Conservation (phyloP, 2,113 vertebrate genomes). For the Sylvietta virens region DNA sequence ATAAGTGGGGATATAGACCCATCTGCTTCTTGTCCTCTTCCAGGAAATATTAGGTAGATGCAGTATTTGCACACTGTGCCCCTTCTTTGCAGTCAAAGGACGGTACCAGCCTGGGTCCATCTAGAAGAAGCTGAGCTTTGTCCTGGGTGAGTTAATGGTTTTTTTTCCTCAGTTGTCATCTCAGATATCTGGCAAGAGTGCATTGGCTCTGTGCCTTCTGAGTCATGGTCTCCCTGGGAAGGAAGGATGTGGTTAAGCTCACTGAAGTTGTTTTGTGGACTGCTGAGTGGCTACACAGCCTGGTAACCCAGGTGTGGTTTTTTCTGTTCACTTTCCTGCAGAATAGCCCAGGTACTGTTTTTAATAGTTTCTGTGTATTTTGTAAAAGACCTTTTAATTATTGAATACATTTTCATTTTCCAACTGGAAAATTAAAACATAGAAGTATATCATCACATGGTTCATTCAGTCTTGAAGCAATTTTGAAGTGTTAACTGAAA, state of each 20-base stretch:
- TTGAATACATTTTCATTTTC: slow-evolving; percentile 54
- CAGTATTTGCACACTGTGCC: not conserved
- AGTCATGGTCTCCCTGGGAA: not conserved
- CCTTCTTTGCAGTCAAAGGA: not conserved
- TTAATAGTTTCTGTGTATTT: slow-evolving; percentile 43
- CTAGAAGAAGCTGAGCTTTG: not conserved
- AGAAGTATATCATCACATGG: slow-evolving; percentile 59
- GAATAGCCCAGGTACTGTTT: not conserved
- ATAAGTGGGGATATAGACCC: not conserved
- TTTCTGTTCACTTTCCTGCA: not conserved
- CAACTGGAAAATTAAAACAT: slow-evolving; percentile 56
- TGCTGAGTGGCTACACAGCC: not conserved
- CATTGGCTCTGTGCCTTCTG: not conserved
- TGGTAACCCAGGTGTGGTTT: not conserved
- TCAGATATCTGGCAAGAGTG: not conserved
- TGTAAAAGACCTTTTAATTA: slow-evolving; percentile 55
- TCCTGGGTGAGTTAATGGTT: not conserved
- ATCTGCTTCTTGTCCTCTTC: not conserved
- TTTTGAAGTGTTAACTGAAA: slow-evolving; percentile 60
- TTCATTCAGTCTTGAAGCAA: slow-evolving; percentile 56
- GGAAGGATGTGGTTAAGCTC: not conserved
- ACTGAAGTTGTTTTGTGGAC: not conserved
- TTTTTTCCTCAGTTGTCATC: not conserved
- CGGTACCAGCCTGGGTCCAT: not conserved
- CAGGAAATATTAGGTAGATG: not conserved